Evolutionary conservation across 2,797 vertebrate species (phyloP), one percentile per base, ranked within the genome.

Genomic region (Onychomys arenicola): DNA sequence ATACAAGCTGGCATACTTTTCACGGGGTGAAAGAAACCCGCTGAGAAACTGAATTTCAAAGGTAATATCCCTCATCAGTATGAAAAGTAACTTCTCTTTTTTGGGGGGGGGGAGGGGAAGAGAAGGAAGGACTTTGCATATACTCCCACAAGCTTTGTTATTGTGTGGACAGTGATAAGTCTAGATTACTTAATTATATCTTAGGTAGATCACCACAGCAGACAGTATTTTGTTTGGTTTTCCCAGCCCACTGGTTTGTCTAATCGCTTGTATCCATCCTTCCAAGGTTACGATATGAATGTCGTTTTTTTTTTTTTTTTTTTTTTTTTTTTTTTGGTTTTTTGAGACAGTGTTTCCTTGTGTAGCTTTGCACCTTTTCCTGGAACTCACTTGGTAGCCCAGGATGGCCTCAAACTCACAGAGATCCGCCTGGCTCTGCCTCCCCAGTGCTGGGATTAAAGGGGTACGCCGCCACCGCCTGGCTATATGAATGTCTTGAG

Each of bases 41-140:
- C 29, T 34, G 49, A 94, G 89, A 92, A 96, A 90, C 78, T 65
- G 25, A 61, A 16, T 95, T 97, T 91, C 77, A 95, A 87, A 90
- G 34, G 65, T 52, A 94, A 80, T 67, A 21, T 69, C 90, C 29
- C 16, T 91, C 21, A 19, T 59, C 16, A 76, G 67, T 59, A 21
- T 89, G 34, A 87, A 94, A 96, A 95, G 6, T 71, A 29, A 63
- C 13, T 73, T 8, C 4, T 76, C 73, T 12, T 13, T 34, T 40
- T 81, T 81, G n/a, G n/a, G n/a, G n/a, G n/a, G n/a, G n/a, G n/a
- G n/a, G n/a, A n/a, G n/a, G n/a, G n/a, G n/a, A 17, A 43, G 61
- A 40, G 16, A 23, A 52, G 34, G 57, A 32, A 32, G 49, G 29
- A 63, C 88, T 94, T 93, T 89, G 55, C 57, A 69, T 61, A 59